Evolutionary conservation across 2,888 invertebrate species (phyloP).

Genomic region (Sesia apiformis): DNA sequence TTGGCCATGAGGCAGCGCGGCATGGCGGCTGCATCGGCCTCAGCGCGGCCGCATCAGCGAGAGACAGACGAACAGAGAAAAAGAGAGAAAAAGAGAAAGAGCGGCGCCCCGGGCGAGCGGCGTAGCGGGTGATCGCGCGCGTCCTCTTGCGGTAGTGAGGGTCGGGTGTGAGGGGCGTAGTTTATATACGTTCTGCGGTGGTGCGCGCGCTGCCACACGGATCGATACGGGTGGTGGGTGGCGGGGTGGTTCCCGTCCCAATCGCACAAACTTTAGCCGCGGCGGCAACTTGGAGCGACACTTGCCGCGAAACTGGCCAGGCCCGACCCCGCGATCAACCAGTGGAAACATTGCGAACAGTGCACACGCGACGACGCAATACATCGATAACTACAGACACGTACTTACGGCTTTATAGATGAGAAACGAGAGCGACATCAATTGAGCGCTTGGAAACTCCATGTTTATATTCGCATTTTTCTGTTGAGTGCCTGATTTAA

Average conservation of each 20-base stretch:
- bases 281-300: conserved; percentile 48
- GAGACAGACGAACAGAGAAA: conserved; percentile 72
- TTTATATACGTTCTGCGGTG: conserved; percentile 59
- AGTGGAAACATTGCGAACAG: conserved; percentile 33
- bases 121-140: conserved; percentile 68
- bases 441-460: neutral
- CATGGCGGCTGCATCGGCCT: conserved; percentile 80
- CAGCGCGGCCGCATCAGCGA: conserved; percentile 70
- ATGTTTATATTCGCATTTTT: neutral
- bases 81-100: conserved; percentile 66
- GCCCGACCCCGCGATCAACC: conserved; percentile 43
- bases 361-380: conserved; percentile 14
- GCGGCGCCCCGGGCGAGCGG: conserved; percentile 72
- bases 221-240: conserved; percentile 48
- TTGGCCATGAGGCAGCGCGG: conserved; percentile 97
- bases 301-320: conserved; percentile 29
- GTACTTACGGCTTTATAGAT: conserved; percentile 1
- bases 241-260: conserved; percentile 19
- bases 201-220: conserved; percentile 62
- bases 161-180: conserved; percentile 38
- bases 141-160: conserved; percentile 74
- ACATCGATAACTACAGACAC: conserved; percentile 6
- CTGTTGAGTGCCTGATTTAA: too few species aligned
- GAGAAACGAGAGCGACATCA: neutral
- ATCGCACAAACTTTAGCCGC: conserved; percentile 50